Base-by-base conservation (phyloP, 2,888 invertebrate genomes). In the Lasioglossum marginatum region DNA sequence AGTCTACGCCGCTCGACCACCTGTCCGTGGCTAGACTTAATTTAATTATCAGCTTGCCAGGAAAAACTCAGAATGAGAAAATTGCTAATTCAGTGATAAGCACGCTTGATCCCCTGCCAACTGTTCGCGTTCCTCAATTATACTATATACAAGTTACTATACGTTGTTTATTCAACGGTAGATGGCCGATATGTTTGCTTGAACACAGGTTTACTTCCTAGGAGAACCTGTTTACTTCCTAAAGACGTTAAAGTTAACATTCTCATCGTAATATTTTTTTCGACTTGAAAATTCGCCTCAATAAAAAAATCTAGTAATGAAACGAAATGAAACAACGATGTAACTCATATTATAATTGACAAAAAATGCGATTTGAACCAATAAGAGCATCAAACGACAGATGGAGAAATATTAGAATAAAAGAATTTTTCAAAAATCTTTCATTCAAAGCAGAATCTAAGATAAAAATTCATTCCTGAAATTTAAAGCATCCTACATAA, bases 21-120 rank as follows among this genome's bases (percentile, higher is more conserved):
- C 78, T 84, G 85, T 81, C 37, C 63, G 63, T 19, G 31, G 23
- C n/a, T 43, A 77, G 40, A 74, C 31, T 77, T 87, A 79, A 86
- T 86, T 83, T 87, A 87, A 87, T 87, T 87, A 87, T 48, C 77
- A 63, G 12, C 45, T 71, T 81, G 79, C 73, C 77, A 79, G 63
- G 70, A 82, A 86, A 81, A 82, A 80, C 70, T 66, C 60, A 60
- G 83, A 79, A 77, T 81, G 83, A 81, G 81, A 81, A 89, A 79
- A 84, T 87, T 80, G 84, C 72, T 87, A 87, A 87, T 89, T 86
- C 81, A 79, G 48, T 73, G 82, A 72, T 84, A 88, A 88, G 82
- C 77, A 77, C 31, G 27, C 6, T 70, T 81, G 81, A 77, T 31
- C 19, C 14, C 12, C 27, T 83, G 87, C 88, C 71, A 86, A 85